These are phyloP conservation scores for Athalia circularis DNA, from an alignment of 2,888 invertebrate species.

Conservation along the genomic window DNA sequence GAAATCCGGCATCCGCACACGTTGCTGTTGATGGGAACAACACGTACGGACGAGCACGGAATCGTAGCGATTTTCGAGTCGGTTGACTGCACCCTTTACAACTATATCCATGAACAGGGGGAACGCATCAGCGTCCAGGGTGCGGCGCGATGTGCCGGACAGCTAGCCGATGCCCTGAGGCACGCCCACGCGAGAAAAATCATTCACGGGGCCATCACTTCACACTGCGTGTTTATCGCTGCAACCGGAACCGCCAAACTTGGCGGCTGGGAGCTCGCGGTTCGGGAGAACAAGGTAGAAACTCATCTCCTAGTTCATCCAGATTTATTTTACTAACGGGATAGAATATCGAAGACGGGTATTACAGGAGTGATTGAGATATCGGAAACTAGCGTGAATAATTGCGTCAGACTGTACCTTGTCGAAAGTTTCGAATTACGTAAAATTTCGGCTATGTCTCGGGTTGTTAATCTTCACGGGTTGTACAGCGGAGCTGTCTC, in stretches of 20 bases:
- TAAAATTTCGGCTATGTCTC: conserved; percentile 7
- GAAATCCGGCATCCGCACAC: conserved; percentile 67
- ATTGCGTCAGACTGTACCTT: background rate
- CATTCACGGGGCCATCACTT: conserved; percentile 65
- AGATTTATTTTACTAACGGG: background rate
- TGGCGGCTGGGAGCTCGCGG: conserved; percentile 68
- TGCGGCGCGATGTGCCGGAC: conserved; percentile 62
- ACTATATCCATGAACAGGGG: conserved; percentile 66
- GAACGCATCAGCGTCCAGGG: conserved; percentile 64
- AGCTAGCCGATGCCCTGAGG: conserved; percentile 63
- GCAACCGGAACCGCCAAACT: conserved; percentile 64
- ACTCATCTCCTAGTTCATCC: background rate
- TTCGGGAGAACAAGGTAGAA: conserved; percentile 55
- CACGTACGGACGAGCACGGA: conserved; percentile 61
- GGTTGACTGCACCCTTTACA: conserved; percentile 65
- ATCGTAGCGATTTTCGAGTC: conserved; percentile 66
- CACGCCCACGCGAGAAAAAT: conserved; percentile 66
- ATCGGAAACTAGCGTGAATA: conserved; percentile 27
- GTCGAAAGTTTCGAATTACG: conserved; percentile 26
- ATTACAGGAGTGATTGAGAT: background rate
- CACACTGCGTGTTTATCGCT: conserved; percentile 65
- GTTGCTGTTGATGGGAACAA: conserved; percentile 65
- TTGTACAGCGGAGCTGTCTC: background rate
- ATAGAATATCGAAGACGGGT: background rate
- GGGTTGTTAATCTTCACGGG: background rate